phyloP scores from a whole-genome alignment of 2,797 vertebrate species.

The Cebuella pygmaea region DNA sequence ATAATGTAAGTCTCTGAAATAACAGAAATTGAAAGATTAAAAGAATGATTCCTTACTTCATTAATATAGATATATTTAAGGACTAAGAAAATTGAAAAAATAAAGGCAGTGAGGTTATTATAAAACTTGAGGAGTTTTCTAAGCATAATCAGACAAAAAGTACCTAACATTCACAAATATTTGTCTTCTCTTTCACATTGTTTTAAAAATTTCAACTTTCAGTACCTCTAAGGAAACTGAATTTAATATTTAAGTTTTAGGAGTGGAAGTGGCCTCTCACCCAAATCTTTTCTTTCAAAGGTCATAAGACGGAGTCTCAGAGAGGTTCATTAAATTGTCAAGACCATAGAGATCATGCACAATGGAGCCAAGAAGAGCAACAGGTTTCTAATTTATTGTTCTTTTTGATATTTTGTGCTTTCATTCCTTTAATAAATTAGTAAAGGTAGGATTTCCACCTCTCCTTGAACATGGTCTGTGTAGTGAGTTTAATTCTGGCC shows the following conservation, averaged over 20 bases:
- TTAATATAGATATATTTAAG: not conserved
- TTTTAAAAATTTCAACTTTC: slow-evolving; percentile 28
- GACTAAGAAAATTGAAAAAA: not conserved
- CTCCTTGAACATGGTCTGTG: not conserved
- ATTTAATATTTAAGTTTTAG: slow-evolving; percentile 61
- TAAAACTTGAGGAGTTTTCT: not conserved
- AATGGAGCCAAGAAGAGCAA: not conserved
- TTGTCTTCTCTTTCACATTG: not conserved
- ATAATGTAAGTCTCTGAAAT: not conserved
- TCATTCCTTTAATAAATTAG: slow-evolving; percentile 25
- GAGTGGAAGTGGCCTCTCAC: not conserved
- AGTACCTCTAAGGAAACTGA: slow-evolving; percentile 23
- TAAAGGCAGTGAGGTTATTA: not conserved
- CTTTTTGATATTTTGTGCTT: not conserved
- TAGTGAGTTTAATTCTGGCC: slow-evolving; percentile 41
- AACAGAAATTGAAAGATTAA: not conserved
- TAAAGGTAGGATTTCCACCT: not conserved
- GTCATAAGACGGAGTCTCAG: not conserved
- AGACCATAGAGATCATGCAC: not conserved
- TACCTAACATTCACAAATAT: not conserved
- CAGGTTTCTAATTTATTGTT: not conserved
- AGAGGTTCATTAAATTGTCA: not conserved
- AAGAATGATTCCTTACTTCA: not conserved
- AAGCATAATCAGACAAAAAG: slow-evolving; percentile 3
- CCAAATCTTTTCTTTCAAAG: not conserved